Base-by-base conservation (phyloP, 2,888 invertebrate species). In the Leucophenga maculata region DNA sequence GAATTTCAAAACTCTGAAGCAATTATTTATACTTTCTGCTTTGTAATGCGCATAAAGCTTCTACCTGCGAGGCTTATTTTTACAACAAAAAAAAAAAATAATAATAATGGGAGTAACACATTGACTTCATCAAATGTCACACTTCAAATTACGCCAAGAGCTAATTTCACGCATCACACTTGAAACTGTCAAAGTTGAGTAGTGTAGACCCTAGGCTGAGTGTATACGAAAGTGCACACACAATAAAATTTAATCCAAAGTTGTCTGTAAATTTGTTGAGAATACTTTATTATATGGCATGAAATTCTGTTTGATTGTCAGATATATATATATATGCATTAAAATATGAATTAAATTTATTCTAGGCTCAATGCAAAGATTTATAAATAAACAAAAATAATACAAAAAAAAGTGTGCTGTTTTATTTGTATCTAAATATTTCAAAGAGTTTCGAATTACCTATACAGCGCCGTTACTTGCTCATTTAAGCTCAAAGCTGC, bases 401-500 rank as follows among this genome's bases (percentile, higher is more conserved):
- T 59, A 60, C n/a, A n/a, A 65, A 14, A 57, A 22, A 64, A 64
- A 62, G 18, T 73, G 9, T 39, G 39, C 26, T 26, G 26, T 26
- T 26, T 26, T 26, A 26, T 26, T 2, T 26, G 11, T 39, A 39
- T 32, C 60, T 11, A 64, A 75, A 70, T 48, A 52, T 50, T n/a
- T n/a, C n/a, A n/a, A n/a, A 46, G 3, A 69, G 76, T 70, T 68
- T 74, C 60, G 39, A 74, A 74, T 76, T 76, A 75, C 69, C 44
- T 32, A 18, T 22, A 26, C 22, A 55, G 20, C 67, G 39, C 39
- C 9, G 9, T 39, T 11, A 9, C 39, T 39, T 39, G 4, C 3
- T 39, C 11, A 39, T 39, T 39, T 9, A 39, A 3, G 39, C 39
- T 39, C 9, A 39, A 39, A 11, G 3, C 8, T 39, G 39, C 39